Base-by-base conservation (phyloP, 2,888 invertebrate genomes). In the Cephus spinipes region DNA sequence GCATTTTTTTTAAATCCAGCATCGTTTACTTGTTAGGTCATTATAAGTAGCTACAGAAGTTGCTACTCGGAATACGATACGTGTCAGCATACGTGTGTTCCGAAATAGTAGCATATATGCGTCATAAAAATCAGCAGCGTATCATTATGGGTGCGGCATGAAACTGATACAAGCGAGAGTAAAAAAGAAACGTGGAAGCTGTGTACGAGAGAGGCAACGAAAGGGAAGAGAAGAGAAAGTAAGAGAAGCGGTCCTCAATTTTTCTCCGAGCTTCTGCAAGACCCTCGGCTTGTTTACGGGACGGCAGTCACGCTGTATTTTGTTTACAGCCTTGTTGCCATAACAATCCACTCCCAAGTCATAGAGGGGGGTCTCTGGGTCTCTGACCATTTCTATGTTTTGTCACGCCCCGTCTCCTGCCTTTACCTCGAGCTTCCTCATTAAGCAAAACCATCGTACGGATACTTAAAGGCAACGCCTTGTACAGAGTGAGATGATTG, bases 261-360 rank as follows among this genome's bases (percentile, higher is more conserved):
- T 74, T 77, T 69, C 73, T 73, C 71, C 69, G 77, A 76, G 82
- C 81, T 84, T 85, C 86, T 80, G 83, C 83, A 80, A 83, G 81
- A 75, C 68, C 82, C 81, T 83, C 80, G 78, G 82, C 32, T 76
- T 87, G 87, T 89, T 89, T 87, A 88, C 83, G 84, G 84, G 82
- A 76, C 84, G 82, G 84, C 85, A 87, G 89, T 89, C 87, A 89
- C 87, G 87, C 83, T 85, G 87, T 87, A 87, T 89, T 90, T 88
- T 89, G 86, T 89, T 90, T 89, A 88, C 86, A 84, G 85, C 84
- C 82, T 86, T 90, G 87, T 90, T 90, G 85, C 85, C 87, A 88
- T 87, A 89, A 90, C 87, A 89, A 79, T 81, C 79, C 81, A 79
- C 79, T 23, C 79, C 78, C 30, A 68, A 73, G 32, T 31, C 71